Evolutionary conservation across 2,113 vertebrate species (phyloP), one percentile per base, ranked within the genome.

Genomic region (Heptranchias perlo): DNA sequence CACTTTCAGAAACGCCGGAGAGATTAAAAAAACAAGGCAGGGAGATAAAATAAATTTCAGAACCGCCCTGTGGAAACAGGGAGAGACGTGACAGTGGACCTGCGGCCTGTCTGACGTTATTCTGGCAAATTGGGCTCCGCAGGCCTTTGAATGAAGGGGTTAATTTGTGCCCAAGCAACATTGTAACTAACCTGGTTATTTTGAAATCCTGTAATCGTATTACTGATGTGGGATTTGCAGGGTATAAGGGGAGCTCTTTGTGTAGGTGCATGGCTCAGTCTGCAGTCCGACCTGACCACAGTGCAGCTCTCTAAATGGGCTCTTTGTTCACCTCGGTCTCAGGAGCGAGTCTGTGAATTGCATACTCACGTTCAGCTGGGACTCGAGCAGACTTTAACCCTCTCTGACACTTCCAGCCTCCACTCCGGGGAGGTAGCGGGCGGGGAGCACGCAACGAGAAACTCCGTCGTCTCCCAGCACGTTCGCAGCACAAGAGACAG

Each of bases 161-260:
- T 95, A 95, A 95, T 49, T 44, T 31, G 62, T 28, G 93, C 64
- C 64, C 23, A 6, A 31, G n/a, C 93, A 44, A 95, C 62, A 95
- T 58, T 69, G 93, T 67, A 93, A 39, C 89, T 64, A 93, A 93
- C 89, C 89, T 93, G 89, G 89, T 93, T 93, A 93, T 93, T 93
- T 62, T 93, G 89, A 62, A 93, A 93, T 65, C 64, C 62, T 95
- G 93, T 95, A 95, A 95, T 95, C 93, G 47, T 49, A 69, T 95
- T 95, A 95, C 62, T 95, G 93, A 47, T 49, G 93, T 69, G 64
- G 64, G 89, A 93, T 93, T 47, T 69, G 93, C 39, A 16, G 39
- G 64, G 62, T 47, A 95, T 95, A 69, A 54, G 69, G 61, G 39
- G 64, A 49, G 64, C 64, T n/a, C 93, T 47, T 95, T 95, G 93